Conservation (phyloP, 2,113 vertebrate species). For the Butastur rufipennis region DNA sequence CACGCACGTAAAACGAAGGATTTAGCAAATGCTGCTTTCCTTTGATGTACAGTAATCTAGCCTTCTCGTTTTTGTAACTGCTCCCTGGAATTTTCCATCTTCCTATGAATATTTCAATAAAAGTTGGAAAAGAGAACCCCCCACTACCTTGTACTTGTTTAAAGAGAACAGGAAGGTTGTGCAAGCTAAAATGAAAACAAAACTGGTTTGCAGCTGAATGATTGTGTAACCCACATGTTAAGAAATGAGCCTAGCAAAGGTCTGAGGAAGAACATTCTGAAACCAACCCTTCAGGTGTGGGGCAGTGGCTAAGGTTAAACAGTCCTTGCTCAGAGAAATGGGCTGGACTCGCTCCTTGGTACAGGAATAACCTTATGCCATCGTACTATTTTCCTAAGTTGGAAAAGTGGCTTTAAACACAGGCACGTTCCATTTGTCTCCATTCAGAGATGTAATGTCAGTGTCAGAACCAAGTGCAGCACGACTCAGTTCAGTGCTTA, state of each 20-base stretch:
- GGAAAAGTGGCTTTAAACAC: not conserved
- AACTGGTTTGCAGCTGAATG: not conserved
- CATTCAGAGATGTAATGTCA: not conserved
- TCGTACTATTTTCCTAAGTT: not conserved
- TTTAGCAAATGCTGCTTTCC: not conserved
- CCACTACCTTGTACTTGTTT: not conserved
- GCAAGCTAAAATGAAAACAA: constrained; percentile 2
- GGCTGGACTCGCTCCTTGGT: not conserved
- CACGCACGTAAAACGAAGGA: not conserved
- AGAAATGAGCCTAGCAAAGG: not conserved
- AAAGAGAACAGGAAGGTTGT: not conserved
- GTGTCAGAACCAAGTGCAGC: not conserved
- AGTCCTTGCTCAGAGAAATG: not conserved
- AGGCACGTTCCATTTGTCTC: not conserved
- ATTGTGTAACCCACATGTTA: not conserved
- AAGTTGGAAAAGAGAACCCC: not conserved
- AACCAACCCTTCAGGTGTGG: not conserved
- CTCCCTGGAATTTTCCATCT: not conserved
- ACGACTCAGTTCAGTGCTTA: not conserved
- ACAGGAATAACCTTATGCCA: not conserved
- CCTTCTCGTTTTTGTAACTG: not conserved
- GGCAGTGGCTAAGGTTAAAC: not conserved
- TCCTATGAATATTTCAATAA: not conserved
- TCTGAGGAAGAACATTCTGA: not conserved
- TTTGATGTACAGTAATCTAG: not conserved